Base-by-base conservation (phyloP, 2,888 invertebrate species). In the Beris morrisii region DNA sequence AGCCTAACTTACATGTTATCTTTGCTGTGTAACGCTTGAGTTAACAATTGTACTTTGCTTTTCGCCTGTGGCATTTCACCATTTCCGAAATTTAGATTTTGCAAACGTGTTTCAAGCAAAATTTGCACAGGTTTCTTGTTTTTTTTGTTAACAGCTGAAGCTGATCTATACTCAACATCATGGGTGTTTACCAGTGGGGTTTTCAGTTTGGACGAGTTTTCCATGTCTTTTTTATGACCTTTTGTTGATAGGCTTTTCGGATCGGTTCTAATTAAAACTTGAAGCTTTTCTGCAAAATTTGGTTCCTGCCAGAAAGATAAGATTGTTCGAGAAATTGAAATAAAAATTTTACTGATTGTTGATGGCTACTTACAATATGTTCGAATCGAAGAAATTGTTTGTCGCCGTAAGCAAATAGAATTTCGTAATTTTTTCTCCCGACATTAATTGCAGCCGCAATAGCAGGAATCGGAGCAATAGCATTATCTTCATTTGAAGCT, bases 21-120 rank as follows among this genome's bases (percentile, higher is more conserved):
- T 74, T 89, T 89, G 74, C 95, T 95, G 73, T 92, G 92, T 43
- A 97, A 80, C 0, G 93, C 95, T 78, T 92, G 95, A 64, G 93
- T 83, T 7, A 96, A 80, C 7, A 95, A 82, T 70, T 92, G 90
- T 2, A 91, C 90, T 74, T 93, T 84, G 79, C 92, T 94, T 75
- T 90, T 87, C 1, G 84, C 83, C 69, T 83, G 83, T 3, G 86
- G 83, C n/a, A 82, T 80, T 70, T 83, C 77, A 48, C 79, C 76
- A 4, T 79, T 73, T 6, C 83, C 82, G 28, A 94, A 77, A 22
- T 89, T 87, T 30, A 95, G 82, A 78, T 93, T 93, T 71, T 92
- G 90, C 28, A 95, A 79, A 38, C 95, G 83, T 7, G 89, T 87
- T 77, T 94, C 93, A 86, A 95, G 88, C 0, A 93, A 91, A 66